A percentile compares a stretch with the other conserved stretches of the same genome.
phyloP scores from a whole-genome alignment of 2,113 vertebrate species.

The Coregonus clupeaformis region DNA sequence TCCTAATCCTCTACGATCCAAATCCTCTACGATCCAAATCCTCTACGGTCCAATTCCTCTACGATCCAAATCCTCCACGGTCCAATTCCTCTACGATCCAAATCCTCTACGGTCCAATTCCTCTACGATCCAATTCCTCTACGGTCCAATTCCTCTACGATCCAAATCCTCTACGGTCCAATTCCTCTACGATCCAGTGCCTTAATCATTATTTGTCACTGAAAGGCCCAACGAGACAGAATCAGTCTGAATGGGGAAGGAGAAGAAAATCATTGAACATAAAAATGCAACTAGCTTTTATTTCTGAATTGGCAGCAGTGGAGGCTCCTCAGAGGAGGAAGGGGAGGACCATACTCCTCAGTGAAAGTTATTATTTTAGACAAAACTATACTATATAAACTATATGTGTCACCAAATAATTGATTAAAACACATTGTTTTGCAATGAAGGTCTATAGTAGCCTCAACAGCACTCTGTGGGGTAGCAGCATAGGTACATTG shows the following conservation, averaged over 20 bases:
- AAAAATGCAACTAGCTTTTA: neutral
- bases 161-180: neutral
- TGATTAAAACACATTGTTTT: too few relatives aligned
- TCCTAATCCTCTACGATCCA: neutral
- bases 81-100: neutral
- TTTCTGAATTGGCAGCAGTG: slow-evolving; percentile 13
- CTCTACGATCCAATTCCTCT: neutral
- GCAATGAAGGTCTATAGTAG: too few relatives aligned
- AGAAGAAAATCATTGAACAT: neutral
- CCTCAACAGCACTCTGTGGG: too few relatives aligned
- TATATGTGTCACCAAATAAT: too few relatives aligned
- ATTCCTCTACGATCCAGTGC: neutral
- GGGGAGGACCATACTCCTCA: too few relatives aligned
- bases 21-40: neutral
- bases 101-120: neutral
- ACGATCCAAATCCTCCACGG: too few relatives aligned
- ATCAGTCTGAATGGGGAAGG: neutral
- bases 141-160: neutral
- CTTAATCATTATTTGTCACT: neutral
- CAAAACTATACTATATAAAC: too few relatives aligned
- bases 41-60: too few relatives aligned
- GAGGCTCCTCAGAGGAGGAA: slow-evolving; percentile 16
- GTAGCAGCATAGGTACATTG: too few relatives aligned
- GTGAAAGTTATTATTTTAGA: too few relatives aligned
- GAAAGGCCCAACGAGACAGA: neutral